Evolutionary conservation across 2,888 invertebrate species (phyloP), one percentile per base, ranked within the genome.

Genomic region (Yponomeuta sedellus): DNA sequence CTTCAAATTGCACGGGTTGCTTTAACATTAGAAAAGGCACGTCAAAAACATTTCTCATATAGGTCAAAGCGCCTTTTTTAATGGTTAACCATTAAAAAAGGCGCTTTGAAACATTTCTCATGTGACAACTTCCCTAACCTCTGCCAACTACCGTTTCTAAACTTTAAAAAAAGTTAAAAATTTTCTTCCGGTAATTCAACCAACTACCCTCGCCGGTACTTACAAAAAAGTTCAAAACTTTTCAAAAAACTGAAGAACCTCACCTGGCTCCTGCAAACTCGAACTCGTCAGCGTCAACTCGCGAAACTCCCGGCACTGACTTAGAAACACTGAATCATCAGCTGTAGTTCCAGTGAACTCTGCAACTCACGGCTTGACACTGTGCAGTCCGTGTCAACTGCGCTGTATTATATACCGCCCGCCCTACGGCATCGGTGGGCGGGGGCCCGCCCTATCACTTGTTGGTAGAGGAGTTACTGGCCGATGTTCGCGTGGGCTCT

Each of bases 341-440:
- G 34, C 34, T 1, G 34, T 1, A 16, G 16, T 52, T 16, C 44
- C 44, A 16, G 44, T 52, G 44, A 52, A 52, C 16, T 8, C 16
- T 12, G 44, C 16, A 5, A 52, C 16, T 52, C 5, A 16, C 44
- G 12, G 44, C 16, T 52, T 16, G 16, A 8, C 44, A 52, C 44
- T 52, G 44, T 52, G 44, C 44, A 52, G 44, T 12, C 16, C 44
- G 44, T 16, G 44, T 52, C 44, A 52, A 16, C 44, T 16, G 44
- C 12, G 44, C 44, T 52, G 44, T 52, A 52, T n/a, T 52, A 52
- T 52, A 52, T 52, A 52, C 44, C 44, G 44, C 44, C 44, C 44
- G 44, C 44, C 44, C 44, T 52, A 52, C 44, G 3, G 44, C 16
- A 16, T 16, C 16, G 44, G 44, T 52, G 44, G 44, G 44, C 44